A percentile compares a stretch with the other conserved stretches of the same genome.
Conservation (phyloP, 2,113 vertebrate genomes). For the Cochlearius cochlearius region DNA sequence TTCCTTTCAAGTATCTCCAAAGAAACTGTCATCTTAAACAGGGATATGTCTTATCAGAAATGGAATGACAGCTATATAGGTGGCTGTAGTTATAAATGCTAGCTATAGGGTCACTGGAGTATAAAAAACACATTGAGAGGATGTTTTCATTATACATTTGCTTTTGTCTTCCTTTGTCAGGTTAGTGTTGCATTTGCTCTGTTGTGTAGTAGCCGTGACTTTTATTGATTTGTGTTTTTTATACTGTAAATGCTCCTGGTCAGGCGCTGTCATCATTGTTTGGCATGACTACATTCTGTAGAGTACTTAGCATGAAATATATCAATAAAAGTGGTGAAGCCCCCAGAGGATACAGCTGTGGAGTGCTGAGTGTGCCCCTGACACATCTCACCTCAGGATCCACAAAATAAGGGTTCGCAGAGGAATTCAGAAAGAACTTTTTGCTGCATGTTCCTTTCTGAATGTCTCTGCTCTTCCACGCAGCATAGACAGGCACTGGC, state of each 20-base stretch:
- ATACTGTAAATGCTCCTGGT: slow-evolving; percentile 15
- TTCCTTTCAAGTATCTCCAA: slow-evolving; percentile 45
- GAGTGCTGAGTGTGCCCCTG: neutral
- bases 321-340: slow-evolving; percentile 7
- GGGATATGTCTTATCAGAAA: neutral
- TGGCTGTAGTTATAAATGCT: slow-evolving; percentile 30
- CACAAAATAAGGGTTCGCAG: neutral
- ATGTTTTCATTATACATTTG: slow-evolving; percentile 44
- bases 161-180: slow-evolving; percentile 53
- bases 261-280: slow-evolving; percentile 7
- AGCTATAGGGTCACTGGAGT: slow-evolving; percentile 37
- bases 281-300: neutral
- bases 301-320: slow-evolving; percentile 10
- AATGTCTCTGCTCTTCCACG: neutral
- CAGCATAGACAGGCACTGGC: neutral
- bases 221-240: slow-evolving; percentile 43
- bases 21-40: slow-evolving; percentile 41
- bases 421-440: neutral
- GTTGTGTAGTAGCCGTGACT: neutral
- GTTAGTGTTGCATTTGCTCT: slow-evolving; percentile 28
- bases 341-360: neutral
- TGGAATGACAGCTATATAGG: slow-evolving; percentile 39
- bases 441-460: neutral
- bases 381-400: neutral
- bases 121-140: slow-evolving; percentile 27